Evolutionary conservation across 2,797 vertebrate species (phyloP).

Genomic region (Sebastes paucispinis): DNA sequence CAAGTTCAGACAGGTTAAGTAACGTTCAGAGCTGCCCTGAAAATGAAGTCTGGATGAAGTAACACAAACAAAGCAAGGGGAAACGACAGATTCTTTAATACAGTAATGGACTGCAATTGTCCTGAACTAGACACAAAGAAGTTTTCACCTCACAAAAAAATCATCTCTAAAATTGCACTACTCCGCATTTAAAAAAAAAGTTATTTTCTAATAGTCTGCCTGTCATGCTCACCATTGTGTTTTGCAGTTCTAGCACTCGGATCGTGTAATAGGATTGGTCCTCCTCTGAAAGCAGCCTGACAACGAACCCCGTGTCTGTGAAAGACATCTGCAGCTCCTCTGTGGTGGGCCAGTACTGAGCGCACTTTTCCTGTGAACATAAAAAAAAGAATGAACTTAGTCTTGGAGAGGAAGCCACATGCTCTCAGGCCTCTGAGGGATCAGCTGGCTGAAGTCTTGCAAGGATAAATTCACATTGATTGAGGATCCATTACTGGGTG

Average conservation of each 20-base stretch:
- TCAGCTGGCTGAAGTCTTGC: not conserved
- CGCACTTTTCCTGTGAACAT: conserved; percentile 92
- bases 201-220: not conserved
- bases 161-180: not conserved
- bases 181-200: not conserved
- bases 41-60: not conserved
- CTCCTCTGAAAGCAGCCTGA: conserved; percentile 92
- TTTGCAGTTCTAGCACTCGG: conserved; percentile 89
- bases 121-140: not conserved
- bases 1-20: not conserved
- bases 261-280: conserved; percentile 92
- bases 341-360: conserved; percentile 94
- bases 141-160: not conserved
- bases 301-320: conserved; percentile 91
- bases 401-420: not conserved
- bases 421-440: not conserved
- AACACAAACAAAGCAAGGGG: not conserved
- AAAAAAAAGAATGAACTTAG: conserved; percentile 22
- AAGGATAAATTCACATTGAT: not conserved
- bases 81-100: not conserved
- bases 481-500: too few relatives aligned
- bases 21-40: not conserved
- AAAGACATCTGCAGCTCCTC: conserved; percentile 90
- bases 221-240: conserved; percentile 80
- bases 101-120: too few relatives aligned